Percentiles rank a stretch among this genome's conserved stretches.
Conservation (phyloP, 1,140 invertebrate genomes). For the Ridgeia piscesae region DNA sequence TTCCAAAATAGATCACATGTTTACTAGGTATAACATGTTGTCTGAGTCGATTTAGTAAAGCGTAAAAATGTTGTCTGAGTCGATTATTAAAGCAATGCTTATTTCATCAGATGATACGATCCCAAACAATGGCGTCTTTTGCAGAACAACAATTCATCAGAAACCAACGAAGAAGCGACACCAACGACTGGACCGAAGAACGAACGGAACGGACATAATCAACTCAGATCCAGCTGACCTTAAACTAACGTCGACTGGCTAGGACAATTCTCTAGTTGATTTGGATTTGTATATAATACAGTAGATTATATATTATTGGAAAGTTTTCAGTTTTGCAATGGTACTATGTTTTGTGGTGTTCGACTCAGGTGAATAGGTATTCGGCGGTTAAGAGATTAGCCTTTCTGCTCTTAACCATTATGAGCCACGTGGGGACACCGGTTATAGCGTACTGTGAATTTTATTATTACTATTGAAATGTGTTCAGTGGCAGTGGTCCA, state of each 20-base stretch:
- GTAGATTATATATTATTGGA: not conserved
- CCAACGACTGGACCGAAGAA: not conserved
- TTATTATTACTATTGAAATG: conserved; percentile 2
- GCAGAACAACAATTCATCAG: not conserved
- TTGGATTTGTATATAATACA: not conserved
- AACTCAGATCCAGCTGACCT: not conserved
- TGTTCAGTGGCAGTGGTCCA: not conserved
- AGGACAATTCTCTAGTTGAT: not conserved
- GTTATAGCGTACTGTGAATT: not conserved
- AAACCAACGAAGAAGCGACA: not conserved
- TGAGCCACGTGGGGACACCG: not conserved
- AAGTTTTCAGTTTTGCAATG: not conserved
- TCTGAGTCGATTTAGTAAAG: not conserved
- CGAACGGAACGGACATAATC: not conserved
- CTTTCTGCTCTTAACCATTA: not conserved
- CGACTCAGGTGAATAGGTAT: not conserved
- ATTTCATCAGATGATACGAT: not conserved
- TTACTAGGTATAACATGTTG: not conserved
- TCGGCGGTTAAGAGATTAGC: not conserved
- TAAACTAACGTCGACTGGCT: not conserved
- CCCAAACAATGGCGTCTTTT: not conserved
- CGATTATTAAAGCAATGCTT: too few relatives aligned
- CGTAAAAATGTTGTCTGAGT: not conserved
- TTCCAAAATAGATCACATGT: too few relatives aligned
- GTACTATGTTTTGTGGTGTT: not conserved